Percentiles rank a stretch among this genome's conserved stretches.
Conservation (phyloP, 2,113 vertebrate genomes). For the Callipepla californica region DNA sequence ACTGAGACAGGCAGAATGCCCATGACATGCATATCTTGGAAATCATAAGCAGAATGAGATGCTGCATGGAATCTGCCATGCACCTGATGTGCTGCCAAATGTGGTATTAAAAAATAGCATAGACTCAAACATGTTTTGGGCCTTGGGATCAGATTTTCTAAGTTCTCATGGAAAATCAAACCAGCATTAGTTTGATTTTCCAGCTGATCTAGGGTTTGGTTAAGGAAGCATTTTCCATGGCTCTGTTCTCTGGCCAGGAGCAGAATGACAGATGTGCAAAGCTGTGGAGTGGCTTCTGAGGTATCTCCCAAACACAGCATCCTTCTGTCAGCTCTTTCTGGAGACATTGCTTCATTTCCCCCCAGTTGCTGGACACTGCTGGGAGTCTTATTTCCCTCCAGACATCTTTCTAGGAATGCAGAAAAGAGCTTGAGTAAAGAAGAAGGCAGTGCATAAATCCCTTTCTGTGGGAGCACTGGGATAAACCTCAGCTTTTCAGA, state of each 20-base stretch:
- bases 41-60: slow-evolving; percentile 16
- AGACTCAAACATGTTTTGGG: background rate
- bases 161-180: slow-evolving; percentile 53
- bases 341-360: background rate
- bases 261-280: slow-evolving; percentile 40
- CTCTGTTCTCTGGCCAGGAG: slow-evolving; percentile 38
- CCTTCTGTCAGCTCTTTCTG: background rate
- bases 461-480: background rate
- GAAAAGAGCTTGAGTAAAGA: background rate
- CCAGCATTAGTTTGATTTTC: slow-evolving; percentile 53
- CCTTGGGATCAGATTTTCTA: slow-evolving; percentile 52
- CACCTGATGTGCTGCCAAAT: slow-evolving; percentile 35
- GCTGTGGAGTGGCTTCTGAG: background rate
- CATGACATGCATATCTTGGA: background rate
- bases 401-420: background rate
- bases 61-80: slow-evolving; percentile 19
- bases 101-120: slow-evolving; percentile 1
- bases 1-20: background rate
- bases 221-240: slow-evolving; percentile 23
- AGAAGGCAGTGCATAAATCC: background rate
- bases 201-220: slow-evolving; percentile 47
- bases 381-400: background rate
- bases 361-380: background rate
- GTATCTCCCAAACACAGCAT: background rate
- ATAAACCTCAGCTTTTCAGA: background rate